Base-by-base conservation (phyloP, 2,888 invertebrate species). In the Archaeoteleia sp. region DNA sequence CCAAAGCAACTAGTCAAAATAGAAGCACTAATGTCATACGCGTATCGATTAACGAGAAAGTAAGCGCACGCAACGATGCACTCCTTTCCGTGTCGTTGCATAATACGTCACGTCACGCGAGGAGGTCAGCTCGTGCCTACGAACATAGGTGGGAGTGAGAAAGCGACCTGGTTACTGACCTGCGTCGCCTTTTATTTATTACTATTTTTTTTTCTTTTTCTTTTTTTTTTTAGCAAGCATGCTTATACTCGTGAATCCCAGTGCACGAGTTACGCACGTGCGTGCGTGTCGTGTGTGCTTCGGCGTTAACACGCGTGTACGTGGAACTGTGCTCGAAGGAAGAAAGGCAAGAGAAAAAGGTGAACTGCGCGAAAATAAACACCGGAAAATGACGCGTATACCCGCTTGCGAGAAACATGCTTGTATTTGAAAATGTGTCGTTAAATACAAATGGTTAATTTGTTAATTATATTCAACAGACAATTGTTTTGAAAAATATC, bases 141-240 rank as follows among this genome's bases (percentile, higher is more conserved):
- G 15, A 62, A 62, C 39, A 62, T 49, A 49, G 61, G 55, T 63
- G 39, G 67, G 37, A 63, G 60, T 39, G 51, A 45, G 32, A 20
- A 20, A 63, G 35, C 67, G 70, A 73, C 74, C 73, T 74, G 73
- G 71, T 73, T 74, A 74, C 73, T 73, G 73, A 73, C 71, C 73
- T 55, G 70, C 63, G 54, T 60, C 34, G 49, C 12, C 32, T 46
- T 57, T 57, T 43, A n/a, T n/a, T n/a, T n/a, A n/a, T n/a, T 55
- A 20, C 20, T 20, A n/a, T 20, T 20, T 20, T 20, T 20, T 5
- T 20, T 5, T 5, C 20, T 5, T 20, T 20, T 20, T 5, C 20
- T 20, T 48, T 53, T 53, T 54, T 58, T 65, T 53, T 58, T 65
- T 40, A 45, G 37, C 25, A 45, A 40, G 37, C 40, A 53, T 58